Evolutionary conservation across 2,888 invertebrate genomes (phyloP), one percentile per base, ranked within the genome.

Genomic region (Eupithecia exiguata): DNA sequence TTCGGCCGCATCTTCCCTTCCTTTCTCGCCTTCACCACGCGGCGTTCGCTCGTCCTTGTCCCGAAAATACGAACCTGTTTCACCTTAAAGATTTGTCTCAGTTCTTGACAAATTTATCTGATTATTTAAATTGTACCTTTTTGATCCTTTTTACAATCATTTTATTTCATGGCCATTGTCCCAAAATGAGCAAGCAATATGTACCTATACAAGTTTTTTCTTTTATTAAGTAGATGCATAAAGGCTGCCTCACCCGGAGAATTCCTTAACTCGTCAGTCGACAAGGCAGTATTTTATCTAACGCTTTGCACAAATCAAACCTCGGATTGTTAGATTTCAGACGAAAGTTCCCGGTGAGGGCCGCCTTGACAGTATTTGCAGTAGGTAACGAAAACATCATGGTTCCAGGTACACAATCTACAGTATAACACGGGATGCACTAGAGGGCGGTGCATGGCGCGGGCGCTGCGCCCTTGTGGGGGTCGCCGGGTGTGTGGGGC

Each of bases 401-500:
- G 74, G 43, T 73, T 77, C 30, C 83, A 91, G 96, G 87, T 96
- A 96, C 83, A 96, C 96, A 36, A 89, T 96, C 77, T 96, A 96
- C 84, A 95, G 96, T 79, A 92, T 96, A 82, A 92, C 92, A 1
- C 89, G 88, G 7, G 90, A 87, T 40, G 83, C 91, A 18, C 82
- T 94, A 16, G 91, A 91, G 79, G 84, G 82, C 0, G 95, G 95
- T 4, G 92, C 95, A 65, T 96, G 96, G 96, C 92, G 95, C 69
- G 95, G 96, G n/a, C 95, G 96, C 67, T 95, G 96, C 5, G 95
- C 95, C 18, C 89, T 98, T 16, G 95, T 98, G 68, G 97, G 98
- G 0, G 96, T 97, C 65, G 97, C 97, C 80, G 98, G 98, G 1
- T 95, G 96, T 75, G 96, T 97, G 16, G 95, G 96, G 0, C 93